Conservation (phyloP, 2,797 vertebrate species). For the Synanceia verrucosa region DNA sequence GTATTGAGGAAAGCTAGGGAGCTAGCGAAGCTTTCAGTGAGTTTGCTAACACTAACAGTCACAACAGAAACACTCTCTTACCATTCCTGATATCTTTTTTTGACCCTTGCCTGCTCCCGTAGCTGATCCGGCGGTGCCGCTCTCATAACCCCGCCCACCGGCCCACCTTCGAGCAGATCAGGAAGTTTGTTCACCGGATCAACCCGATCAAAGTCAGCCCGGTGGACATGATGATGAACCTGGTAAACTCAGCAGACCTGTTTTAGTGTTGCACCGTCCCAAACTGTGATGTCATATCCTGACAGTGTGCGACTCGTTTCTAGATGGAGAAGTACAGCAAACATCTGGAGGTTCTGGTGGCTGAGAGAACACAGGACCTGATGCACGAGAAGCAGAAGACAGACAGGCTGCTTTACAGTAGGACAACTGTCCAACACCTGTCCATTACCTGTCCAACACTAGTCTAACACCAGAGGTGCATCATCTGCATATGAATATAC, state of each 20-base stretch:
- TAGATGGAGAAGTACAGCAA: constrained; percentile 94
- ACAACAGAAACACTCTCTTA: not conserved
- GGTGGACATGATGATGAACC: constrained; percentile 91
- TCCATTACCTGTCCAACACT: no score
- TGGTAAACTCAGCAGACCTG: constrained; percentile 68
- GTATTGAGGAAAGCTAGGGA: no score
- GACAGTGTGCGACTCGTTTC: not conserved
- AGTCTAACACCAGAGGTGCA: no score
- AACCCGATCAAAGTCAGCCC: constrained; percentile 90
- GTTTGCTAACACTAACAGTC: no score
- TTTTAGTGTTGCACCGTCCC: no score
- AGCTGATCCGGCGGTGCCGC: constrained; percentile 87
- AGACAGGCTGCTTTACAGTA: constrained; percentile 88
- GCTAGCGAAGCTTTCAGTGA: no score
- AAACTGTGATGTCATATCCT: no score
- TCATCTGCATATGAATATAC: no score
- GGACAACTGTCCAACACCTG: constrained; percentile 18
- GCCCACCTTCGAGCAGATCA: constrained; percentile 88
- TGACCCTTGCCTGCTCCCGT: constrained; percentile 7
- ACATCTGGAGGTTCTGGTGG: constrained; percentile 88
- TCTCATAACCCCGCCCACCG: constrained; percentile 84
- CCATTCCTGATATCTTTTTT: not conserved
- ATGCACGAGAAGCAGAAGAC: constrained; percentile 91
- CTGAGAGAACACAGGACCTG: constrained; percentile 88
- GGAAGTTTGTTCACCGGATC: constrained; percentile 87